A percentile compares a stretch with the other conserved stretches of the same genome.
phyloP scores from a whole-genome alignment of 1,140 invertebrate genomes.

The Bicyclus anynana region DNA sequence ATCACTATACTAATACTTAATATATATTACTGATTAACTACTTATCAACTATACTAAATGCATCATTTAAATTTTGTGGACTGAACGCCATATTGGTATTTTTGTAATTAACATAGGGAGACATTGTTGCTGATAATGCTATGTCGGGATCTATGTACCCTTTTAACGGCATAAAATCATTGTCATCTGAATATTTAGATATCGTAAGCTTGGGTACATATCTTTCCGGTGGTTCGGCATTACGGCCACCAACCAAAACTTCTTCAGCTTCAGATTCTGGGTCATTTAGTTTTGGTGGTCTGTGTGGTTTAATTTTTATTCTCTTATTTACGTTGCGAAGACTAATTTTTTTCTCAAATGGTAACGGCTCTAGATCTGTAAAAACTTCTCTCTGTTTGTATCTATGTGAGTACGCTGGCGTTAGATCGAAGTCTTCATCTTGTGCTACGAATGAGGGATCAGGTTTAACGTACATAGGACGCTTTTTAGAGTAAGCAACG shows the following conservation, averaged over 20 bases:
- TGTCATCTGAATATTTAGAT: conserved; percentile 34
- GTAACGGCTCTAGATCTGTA: conserved; percentile 9
- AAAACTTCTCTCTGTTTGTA: conserved; percentile 27
- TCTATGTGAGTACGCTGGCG: conserved; percentile 25
- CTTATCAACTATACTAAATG: conserved; percentile 66
- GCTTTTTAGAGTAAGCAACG: conserved; percentile 38
- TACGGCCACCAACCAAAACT: conserved; percentile 62
- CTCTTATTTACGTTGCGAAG: conserved; percentile 18
- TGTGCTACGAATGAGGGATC: conserved; percentile 13
- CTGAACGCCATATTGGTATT: conserved; percentile 74
- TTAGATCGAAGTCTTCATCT: conserved; percentile 23
- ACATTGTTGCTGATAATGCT: conserved; percentile 48
- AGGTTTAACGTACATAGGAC: conserved; percentile 28
- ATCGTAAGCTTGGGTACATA: conserved; percentile 42
- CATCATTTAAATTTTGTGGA: conserved; percentile 75
- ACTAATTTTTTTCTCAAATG: conserved; percentile 30
- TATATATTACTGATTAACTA: conserved; percentile 7
- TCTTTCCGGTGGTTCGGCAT: conserved; percentile 68
- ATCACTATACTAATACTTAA: background rate
- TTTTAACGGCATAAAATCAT: conserved; percentile 32
- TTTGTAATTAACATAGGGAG: conserved; percentile 71
- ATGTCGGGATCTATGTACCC: conserved; percentile 37
- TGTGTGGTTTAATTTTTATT: conserved; percentile 20
- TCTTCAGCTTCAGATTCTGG: conserved; percentile 42
- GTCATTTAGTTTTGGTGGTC: conserved; percentile 12